A percentile compares a stretch with the other conserved stretches of the same genome.
phyloP scores from a whole-genome alignment of 2,113 vertebrate genomes.

The Laticauda colubrina region DNA sequence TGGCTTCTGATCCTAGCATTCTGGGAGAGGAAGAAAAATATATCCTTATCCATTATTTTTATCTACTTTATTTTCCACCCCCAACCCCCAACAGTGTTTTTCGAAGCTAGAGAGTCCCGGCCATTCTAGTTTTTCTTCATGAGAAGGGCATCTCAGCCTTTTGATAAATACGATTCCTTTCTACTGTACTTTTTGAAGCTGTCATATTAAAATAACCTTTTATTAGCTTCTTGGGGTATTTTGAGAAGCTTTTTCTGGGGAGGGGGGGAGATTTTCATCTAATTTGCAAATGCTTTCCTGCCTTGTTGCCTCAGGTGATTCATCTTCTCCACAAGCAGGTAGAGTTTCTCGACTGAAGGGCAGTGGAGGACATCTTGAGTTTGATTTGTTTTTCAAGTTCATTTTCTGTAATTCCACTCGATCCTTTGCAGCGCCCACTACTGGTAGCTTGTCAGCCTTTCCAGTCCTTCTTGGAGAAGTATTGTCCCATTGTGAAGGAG shows the following conservation, averaged over 20 bases:
- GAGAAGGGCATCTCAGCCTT: background rate
- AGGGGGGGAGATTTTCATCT: background rate
- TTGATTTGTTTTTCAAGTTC: background rate
- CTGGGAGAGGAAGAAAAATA: background rate
- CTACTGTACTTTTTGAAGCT: background rate
- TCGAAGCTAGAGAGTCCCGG: background rate
- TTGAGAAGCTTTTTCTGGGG: background rate
- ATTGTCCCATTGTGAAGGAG: constrained; percentile 45
- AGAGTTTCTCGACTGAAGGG: background rate
- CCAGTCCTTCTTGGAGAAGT: constrained; percentile 50
- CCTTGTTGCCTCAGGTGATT: background rate
- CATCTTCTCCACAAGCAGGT: background rate
- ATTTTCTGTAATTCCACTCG: background rate
- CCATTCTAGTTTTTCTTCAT: background rate
- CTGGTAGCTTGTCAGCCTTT: constrained; percentile 49
- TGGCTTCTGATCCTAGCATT: background rate
- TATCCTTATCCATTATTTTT: background rate
- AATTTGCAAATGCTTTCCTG: background rate
- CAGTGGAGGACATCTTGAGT: background rate
- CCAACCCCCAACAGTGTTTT: background rate
- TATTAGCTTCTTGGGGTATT: background rate
- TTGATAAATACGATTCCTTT: background rate
- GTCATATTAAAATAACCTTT: background rate
- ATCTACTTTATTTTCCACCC: background rate
- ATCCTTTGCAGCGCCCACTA: background rate